Evolutionary conservation across 23 tunicate genomes (phyloP).

Genomic region (Botrylloides violaceus): DNA sequence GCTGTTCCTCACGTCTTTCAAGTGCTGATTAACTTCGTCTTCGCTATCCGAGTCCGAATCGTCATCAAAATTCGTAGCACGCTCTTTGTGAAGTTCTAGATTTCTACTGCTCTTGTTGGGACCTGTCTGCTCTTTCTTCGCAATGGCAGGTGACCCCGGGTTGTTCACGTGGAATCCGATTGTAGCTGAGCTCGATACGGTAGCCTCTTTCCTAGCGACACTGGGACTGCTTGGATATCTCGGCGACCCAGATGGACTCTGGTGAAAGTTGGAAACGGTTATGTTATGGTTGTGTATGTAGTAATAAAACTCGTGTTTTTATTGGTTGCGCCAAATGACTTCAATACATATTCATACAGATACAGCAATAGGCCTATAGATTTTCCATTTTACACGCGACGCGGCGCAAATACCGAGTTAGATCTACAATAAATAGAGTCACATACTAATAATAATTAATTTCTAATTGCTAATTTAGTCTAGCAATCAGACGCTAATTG

Average conservation of each 20-base stretch:
- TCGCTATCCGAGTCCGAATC: neutral
- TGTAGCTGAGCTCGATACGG: neutral
- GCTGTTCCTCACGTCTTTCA: neutral
- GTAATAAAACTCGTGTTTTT: neutral
- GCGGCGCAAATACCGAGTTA: too few species aligned
- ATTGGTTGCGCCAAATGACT: too few species aligned
- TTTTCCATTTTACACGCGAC: too few species aligned
- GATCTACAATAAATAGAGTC: too few species aligned
- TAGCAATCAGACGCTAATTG: too few species aligned
- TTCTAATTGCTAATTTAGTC: too few species aligned
- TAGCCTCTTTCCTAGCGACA: neutral
- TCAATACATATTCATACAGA: too few species aligned
- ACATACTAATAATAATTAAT: too few species aligned
- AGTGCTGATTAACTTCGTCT: neutral
- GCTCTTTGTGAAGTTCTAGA: too few species aligned
- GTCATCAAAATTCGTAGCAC: neutral
- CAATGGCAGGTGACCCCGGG: neutral
- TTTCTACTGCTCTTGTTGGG: too few species aligned
- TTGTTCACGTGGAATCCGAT: too few species aligned
- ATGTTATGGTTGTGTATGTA: neutral
- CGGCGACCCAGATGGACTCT: neutral
- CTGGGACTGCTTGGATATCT: neutral
- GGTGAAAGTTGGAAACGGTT: neutral
- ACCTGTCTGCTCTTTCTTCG: neutral
- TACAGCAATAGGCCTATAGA: too few species aligned